phyloP scores from a whole-genome alignment of 2,113 vertebrate species.

The Argyrosomus japonicus region DNA sequence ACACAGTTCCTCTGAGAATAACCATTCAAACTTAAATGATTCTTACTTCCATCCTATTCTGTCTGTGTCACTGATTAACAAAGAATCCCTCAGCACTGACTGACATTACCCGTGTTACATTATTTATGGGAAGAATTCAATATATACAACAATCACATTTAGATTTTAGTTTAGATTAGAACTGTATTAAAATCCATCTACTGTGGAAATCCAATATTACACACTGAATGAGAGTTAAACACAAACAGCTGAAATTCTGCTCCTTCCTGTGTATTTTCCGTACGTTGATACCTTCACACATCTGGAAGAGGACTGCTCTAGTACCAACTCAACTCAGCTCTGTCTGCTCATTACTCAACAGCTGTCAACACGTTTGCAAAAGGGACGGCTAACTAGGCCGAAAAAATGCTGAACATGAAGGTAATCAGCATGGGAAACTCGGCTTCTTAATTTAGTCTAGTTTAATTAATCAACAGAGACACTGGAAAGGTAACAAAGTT shows the following conservation, averaged over 20 bases:
- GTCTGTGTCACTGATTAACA: constrained; percentile 13
- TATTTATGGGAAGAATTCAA: background rate
- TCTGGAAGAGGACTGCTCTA: background rate
- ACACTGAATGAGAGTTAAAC: background rate
- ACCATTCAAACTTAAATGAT: constrained; percentile 23
- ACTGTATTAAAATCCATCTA: background rate
- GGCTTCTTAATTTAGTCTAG: no score
- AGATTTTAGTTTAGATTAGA: background rate
- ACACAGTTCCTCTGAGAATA: constrained; percentile 25
- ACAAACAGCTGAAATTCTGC: background rate
- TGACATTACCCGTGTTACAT: background rate
- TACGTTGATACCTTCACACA: background rate
- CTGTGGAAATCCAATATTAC: background rate
- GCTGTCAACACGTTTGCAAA: no score
- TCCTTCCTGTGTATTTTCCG: background rate
- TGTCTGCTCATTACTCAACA: no score
- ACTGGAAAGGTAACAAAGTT: no score
- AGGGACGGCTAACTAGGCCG: no score
- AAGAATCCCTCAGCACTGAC: background rate
- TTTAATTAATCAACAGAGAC: no score
- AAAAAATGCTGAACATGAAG: no score
- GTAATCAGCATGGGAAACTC: no score
- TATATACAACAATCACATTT: background rate
- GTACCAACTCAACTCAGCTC: no score
- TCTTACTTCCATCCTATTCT: constrained; percentile 15